Percentiles rank a stretch among this genome's conserved stretches.
Conservation (phyloP, 2,797 vertebrate genomes). For the Urocyon cinereoargenteus region DNA sequence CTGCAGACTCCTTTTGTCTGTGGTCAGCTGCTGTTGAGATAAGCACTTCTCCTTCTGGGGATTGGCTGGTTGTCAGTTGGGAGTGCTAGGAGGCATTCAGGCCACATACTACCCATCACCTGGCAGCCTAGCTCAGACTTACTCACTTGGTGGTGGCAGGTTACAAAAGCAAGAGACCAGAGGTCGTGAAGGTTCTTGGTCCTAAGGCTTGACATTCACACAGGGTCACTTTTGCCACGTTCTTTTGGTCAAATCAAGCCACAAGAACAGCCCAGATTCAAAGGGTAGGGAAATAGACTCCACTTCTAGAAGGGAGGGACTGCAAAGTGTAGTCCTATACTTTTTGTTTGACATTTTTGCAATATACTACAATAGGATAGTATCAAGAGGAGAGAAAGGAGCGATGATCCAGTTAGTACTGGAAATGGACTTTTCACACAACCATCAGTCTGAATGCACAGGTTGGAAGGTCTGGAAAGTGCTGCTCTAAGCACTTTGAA, state of each 20-base stretch:
- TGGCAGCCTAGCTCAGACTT: not conserved
- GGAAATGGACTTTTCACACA: not conserved
- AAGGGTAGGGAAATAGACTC: not conserved
- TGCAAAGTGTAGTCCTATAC: not conserved
- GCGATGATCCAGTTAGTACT: not conserved
- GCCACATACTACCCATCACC: no score
- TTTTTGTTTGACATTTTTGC: not conserved
- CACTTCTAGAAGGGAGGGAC: not conserved
- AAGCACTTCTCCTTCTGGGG: not conserved
- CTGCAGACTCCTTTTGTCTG: not conserved
- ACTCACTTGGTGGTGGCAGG: not conserved
- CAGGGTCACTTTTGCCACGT: not conserved
- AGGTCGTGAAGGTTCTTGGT: not conserved
- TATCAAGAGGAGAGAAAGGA: not conserved
- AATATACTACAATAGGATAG: not conserved
- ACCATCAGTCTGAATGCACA: not conserved
- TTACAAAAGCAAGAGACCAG: not conserved
- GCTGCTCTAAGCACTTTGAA: not conserved
- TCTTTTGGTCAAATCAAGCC: not conserved
- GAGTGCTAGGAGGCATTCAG: not conserved
- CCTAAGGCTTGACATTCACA: not conserved
- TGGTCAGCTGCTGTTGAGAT: not conserved
- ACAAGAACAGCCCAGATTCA: not conserved
- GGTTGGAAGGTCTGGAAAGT: not conserved
- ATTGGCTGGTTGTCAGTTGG: not conserved